These are phyloP conservation scores for Denticeps clupeoides DNA, from an alignment of 2,797 vertebrate species.

Conservation along the genomic window DNA sequence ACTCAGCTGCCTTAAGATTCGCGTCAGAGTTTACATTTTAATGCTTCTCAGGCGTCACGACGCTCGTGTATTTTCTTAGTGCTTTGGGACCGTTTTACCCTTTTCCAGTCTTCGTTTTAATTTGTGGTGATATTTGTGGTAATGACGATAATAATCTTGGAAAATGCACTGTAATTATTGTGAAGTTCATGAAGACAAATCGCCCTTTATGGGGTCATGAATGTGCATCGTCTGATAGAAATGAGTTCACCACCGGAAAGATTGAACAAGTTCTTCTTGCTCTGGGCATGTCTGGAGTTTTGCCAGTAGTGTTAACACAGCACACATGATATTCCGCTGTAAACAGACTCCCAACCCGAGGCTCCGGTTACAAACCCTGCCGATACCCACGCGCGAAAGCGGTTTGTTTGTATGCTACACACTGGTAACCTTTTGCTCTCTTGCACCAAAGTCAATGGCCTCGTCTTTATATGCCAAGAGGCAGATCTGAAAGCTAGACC, in stretches of 20 bases:
- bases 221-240: not conserved
- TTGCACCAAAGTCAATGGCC: constrained; percentile 8
- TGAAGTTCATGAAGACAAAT: constrained; percentile 1
- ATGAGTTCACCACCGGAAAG: not conserved
- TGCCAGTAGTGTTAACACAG: not conserved
- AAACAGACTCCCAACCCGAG: constrained; percentile 14
- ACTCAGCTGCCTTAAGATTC: not conserved
- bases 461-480: constrained; percentile 11
- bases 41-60: not conserved
- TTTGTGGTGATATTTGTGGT: not conserved
- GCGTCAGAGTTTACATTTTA: not conserved
- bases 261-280: not conserved
- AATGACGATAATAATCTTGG: no score
- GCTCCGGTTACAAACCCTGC: constrained; percentile 14
- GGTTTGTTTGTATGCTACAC: constrained; percentile 1
- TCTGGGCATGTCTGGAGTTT: not conserved
- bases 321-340: constrained; percentile 5
- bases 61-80: not conserved
- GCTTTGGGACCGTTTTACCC: not conserved
- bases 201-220: not conserved
- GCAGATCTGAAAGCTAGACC: constrained; percentile 1
- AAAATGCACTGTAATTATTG: not conserved
- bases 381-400: not conserved
- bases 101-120: not conserved
- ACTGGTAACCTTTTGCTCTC: constrained; percentile 11